Percentiles rank a stretch among this genome's conserved stretches.
Evolutionary conservation across 2,888 invertebrate genomes (phyloP).

Genomic region (Onchidella celtica): DNA sequence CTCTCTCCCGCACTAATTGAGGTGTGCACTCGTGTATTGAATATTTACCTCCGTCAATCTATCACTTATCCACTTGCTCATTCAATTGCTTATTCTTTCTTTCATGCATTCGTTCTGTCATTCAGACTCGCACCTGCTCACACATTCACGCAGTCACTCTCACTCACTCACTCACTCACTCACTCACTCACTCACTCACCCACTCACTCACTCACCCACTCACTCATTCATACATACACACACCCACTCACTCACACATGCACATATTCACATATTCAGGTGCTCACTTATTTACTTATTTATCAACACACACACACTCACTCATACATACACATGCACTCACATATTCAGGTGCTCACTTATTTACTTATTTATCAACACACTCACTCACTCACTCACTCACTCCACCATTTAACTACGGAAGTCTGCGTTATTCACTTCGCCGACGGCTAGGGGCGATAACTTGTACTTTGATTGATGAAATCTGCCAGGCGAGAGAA

Average conservation of each 20-base stretch:
- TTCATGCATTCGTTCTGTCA: no score
- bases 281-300: neutral
- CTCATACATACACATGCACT: neutral
- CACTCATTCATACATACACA: no score
- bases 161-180: conserved; percentile 33
- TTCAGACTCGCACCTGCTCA: conserved; percentile 18
- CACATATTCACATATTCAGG: neutral
- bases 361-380: neutral
- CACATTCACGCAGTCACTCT: conserved; percentile 38
- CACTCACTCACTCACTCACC: neutral
- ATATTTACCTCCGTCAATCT: no score
- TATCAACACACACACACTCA: no score
- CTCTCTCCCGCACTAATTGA: no score
- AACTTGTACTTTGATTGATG: no score
- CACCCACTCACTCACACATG: no score
- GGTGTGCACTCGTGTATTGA: no score
- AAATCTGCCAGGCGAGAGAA: no score
- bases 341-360: neutral
- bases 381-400: neutral
- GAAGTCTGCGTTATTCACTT: neutral
- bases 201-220: no score
- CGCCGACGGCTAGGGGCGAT: neutral
- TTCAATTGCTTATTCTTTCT: no score
- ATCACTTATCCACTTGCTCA: no score
- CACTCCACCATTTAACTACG: neutral